Evolutionary conservation across 2,113 vertebrate species (phyloP), one percentile per base, ranked within the genome.

Genomic region (Pseudorectes ferrugineus): DNA sequence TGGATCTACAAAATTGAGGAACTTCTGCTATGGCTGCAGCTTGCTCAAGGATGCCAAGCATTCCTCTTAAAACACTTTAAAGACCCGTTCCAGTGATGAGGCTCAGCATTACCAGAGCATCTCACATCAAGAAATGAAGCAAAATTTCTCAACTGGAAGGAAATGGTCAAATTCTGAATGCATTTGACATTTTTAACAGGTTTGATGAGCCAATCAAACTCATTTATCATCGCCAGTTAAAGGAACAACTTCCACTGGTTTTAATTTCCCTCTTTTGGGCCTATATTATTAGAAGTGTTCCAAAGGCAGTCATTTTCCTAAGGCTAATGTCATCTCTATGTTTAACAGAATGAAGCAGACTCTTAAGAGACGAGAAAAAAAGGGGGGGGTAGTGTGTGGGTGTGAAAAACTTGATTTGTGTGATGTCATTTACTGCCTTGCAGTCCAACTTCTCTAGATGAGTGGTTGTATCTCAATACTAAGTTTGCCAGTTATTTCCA

Each of bases 311-410:
- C 4, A 66, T 33, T 76, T 86, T 28, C 18, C 29, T 33, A 35
- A 68, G 14, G 38, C 15, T 73, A 59, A 10, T 4, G 20, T n/a
- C 2, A 4, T 35, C 23, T 38, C 29, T 42, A 26, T 22, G 14
- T 38, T 75, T 31, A 88, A 77, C 10, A 45, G 67, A 43, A 88
- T 16, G 22, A 86, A 82, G 45, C 23, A 81, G 52, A 49, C 35
- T 48, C 10, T 11, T 15, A 26, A 26, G 48, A 33, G 20, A 29
- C 29, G 28, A 66, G 15, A 3, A 19, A 14, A 25, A 33, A 29
- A 29, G 3, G 18, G 18, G 5, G 19, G 5, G 52, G 1, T 1
- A 0, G 3, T 3, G 16, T 33, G 66, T 31, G 24, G 15, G 28
- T 23, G 33, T 36, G 9, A 36, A 63, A 62, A 86, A 23, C 28